phyloP scores from a whole-genome alignment of 2,888 invertebrate genomes.

The Trichacis sp. region DNA sequence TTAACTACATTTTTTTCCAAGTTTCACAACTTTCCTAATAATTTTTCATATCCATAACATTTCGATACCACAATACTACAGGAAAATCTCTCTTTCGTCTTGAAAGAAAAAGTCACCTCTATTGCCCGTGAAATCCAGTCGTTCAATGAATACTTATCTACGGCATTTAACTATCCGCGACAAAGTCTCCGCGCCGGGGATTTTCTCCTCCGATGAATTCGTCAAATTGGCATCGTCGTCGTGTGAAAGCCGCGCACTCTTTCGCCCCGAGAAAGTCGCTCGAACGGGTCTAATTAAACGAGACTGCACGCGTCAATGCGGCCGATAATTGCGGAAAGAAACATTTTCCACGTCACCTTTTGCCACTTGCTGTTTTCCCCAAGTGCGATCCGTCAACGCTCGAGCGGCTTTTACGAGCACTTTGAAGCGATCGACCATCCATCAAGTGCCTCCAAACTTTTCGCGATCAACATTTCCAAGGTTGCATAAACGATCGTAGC shows the following conservation, averaged over 20 bases:
- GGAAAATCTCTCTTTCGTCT: too few species aligned
- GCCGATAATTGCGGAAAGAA: background rate
- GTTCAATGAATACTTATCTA: too few species aligned
- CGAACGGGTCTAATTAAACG: background rate
- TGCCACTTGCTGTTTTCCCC: background rate
- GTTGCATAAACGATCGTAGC: too few species aligned
- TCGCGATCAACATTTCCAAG: too few species aligned
- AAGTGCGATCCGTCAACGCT: background rate
- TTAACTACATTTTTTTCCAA: background rate
- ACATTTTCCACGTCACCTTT: background rate
- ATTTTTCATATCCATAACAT: too few species aligned
- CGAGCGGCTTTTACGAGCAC: background rate
- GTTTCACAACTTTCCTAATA: too few species aligned
- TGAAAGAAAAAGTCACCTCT: too few species aligned
- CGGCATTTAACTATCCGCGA: background rate
- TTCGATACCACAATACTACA: too few species aligned
- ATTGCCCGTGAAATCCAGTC: too few species aligned
- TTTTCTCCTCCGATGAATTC: conserved; percentile 1
- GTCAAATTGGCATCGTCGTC: background rate
- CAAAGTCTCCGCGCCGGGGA: background rate
- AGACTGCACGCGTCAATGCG: conserved; percentile 1
- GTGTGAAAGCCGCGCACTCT: background rate
- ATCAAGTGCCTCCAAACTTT: too few species aligned
- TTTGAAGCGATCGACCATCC: background rate
- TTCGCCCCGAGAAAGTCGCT: background rate